Percentiles rank a stretch among this genome's conserved stretches.
Conservation (phyloP, 1,140 invertebrate species). For the Tetramorium parvispinum region DNA sequence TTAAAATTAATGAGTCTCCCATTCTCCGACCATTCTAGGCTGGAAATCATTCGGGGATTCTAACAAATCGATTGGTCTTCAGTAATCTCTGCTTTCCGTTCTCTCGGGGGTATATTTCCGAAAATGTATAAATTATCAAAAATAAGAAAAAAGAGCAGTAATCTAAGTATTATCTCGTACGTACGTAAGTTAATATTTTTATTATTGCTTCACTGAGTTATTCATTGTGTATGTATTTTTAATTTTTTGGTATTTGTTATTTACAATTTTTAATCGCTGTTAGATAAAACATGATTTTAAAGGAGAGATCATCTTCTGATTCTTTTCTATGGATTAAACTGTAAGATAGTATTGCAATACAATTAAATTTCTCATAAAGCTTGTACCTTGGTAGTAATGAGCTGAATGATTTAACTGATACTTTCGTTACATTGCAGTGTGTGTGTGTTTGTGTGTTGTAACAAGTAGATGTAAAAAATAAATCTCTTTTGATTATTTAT, state of each 20-base stretch:
- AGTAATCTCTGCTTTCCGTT: constrained; percentile 41
- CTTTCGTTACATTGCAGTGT: background rate
- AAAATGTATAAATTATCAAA: constrained; percentile 25
- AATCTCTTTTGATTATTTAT: constrained; percentile 9
- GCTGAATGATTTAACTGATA: background rate
- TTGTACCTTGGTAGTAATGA: background rate
- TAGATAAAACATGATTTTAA: background rate
- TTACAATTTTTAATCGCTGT: background rate
- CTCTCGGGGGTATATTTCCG: background rate
- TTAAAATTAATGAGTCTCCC: constrained; percentile 68
- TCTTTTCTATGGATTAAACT: background rate
- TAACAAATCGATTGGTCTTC: constrained; percentile 69
- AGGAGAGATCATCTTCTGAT: background rate
- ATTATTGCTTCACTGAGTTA: background rate
- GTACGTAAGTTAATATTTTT: background rate
- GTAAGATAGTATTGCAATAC: background rate
- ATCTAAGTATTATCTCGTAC: background rate
- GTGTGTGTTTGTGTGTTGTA: background rate
- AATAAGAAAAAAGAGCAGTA: background rate
- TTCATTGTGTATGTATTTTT: background rate
- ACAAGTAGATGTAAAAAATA: background rate
- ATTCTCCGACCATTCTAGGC: background rate
- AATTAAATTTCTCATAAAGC: background rate
- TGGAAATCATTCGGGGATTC: constrained; percentile 66
- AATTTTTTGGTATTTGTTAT: background rate